Evolutionary conservation across 37 sponge, comb jelly and placozoan genomes (phyloP).

Genomic region (Eunapius fragilis): DNA sequence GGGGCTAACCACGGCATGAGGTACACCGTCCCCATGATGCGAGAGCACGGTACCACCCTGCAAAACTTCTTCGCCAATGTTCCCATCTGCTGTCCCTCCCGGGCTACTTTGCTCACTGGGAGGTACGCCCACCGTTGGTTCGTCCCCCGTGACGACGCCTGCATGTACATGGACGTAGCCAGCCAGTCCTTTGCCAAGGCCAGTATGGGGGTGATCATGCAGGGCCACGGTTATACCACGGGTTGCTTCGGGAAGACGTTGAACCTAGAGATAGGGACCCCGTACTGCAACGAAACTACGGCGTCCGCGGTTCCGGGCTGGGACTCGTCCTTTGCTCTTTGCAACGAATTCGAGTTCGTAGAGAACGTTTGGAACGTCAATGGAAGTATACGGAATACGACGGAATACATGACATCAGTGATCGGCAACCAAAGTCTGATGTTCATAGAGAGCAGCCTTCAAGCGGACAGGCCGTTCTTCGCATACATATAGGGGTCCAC

Average conservation of each 20-base stretch:
- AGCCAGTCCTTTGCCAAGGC: conserved; percentile 28
- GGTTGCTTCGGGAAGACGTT: conserved; percentile 79
- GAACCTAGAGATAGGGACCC: conserved; percentile 43
- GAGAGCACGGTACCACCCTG: conserved; percentile 26
- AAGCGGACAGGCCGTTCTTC: conserved; percentile 57
- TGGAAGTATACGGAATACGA: conserved; percentile 16
- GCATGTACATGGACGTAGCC: conserved; percentile 76
- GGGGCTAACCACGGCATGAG: conserved; percentile 20
- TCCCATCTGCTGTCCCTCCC: conserved; percentile 83
- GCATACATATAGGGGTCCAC: conserved; percentile 78
- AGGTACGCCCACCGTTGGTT: conserved; percentile 73
- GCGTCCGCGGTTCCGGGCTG: conserved; percentile 53
- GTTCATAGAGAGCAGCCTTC: conserved; percentile 50
- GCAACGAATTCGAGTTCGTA: conserved; percentile 62
- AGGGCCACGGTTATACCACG: conserved; percentile 54
- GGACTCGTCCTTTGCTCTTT: conserved; percentile 66
- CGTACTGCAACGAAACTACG: conserved; percentile 34
- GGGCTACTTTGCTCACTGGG: conserved; percentile 69
- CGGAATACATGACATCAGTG: conserved; percentile 72
- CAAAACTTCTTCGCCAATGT: conserved; percentile 78
- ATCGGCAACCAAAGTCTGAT: conserved; percentile 60
- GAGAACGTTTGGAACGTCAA: conserved; percentile 38
- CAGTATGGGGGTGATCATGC: conserved; percentile 54
- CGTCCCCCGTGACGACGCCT: conserved; percentile 5
- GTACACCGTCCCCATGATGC: conserved; percentile 22